A percentile compares a stretch with the other conserved stretches of the same genome.
Conservation (phyloP, 2,888 invertebrate genomes). For the Drosophila stalkeri region DNA sequence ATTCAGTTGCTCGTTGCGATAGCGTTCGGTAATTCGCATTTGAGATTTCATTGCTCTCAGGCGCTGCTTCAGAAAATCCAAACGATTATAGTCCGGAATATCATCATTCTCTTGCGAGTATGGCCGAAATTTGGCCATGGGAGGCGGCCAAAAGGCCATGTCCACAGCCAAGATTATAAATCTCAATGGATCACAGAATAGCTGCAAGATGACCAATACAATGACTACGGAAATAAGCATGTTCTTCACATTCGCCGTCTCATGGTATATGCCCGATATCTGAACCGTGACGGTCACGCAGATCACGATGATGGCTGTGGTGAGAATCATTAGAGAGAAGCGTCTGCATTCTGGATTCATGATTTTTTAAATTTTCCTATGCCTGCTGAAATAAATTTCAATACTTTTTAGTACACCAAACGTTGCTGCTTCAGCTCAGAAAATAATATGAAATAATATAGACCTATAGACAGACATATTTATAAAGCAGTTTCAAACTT, state of each 20-base stretch:
- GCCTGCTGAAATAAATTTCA: background rate
- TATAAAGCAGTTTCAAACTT: background rate
- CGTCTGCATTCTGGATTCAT: background rate
- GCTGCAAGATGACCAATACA: slow-evolving; percentile 24
- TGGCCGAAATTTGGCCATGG: background rate
- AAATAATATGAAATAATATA: background rate
- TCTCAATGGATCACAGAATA: slow-evolving; percentile 36
- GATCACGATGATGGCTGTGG: slow-evolving; percentile 3
- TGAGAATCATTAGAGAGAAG: slow-evolving; percentile 4
- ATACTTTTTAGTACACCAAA: background rate
- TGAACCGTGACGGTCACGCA: background rate
- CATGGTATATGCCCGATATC: slow-evolving; percentile 38
- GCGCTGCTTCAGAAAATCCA: slow-evolving; percentile 59
- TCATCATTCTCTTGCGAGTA: background rate
- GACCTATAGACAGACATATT: background rate
- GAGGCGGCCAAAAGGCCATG: slow-evolving; percentile 26
- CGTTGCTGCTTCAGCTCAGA: background rate
- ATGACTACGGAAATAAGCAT: slow-evolving; percentile 26
- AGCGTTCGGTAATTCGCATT: slow-evolving; percentile 54
- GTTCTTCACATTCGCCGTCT: slow-evolving; percentile 31
- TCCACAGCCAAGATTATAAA: slow-evolving; percentile 33
- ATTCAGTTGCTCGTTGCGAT: slow-evolving; percentile 69
- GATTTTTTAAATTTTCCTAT: background rate
- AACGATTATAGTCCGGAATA: slow-evolving; percentile 24
- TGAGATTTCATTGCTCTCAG: slow-evolving; percentile 59